Conservation (phyloP, 2,797 vertebrate genomes). For the Semaprochilodus insignis region DNA sequence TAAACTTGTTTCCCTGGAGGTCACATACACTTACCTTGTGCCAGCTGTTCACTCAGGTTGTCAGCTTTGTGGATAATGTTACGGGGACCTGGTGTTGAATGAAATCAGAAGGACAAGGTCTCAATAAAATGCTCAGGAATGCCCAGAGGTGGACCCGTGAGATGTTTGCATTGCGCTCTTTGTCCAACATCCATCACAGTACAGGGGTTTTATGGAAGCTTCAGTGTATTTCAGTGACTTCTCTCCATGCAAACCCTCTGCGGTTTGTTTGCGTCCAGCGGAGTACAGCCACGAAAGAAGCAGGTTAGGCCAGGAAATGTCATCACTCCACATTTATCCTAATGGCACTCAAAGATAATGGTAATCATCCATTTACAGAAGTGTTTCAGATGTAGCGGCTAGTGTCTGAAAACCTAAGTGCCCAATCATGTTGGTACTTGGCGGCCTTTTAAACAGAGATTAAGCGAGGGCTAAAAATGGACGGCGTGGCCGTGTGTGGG, state of each 20-base stretch:
- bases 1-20: slow-evolving; percentile 55
- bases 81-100: background rate
- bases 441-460: slow-evolving; percentile 33
- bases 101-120: slow-evolving; percentile 16
- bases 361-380: slow-evolving; percentile 41
- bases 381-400: slow-evolving; percentile 27
- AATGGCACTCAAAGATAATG: slow-evolving; percentile 23
- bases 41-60: slow-evolving; percentile 38
- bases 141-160: background rate
- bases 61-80: slow-evolving; percentile 47
- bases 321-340: slow-evolving; percentile 44
- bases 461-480: slow-evolving; percentile 48
- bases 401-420: slow-evolving; percentile 33
- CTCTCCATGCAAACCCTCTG: slow-evolving; percentile 4
- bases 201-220: background rate
- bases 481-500: slow-evolving; percentile 11
- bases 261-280: slow-evolving; percentile 35
- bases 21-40: slow-evolving; percentile 24
- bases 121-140: slow-evolving; percentile 38
- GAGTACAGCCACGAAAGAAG: slow-evolving; percentile 6
- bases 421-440: slow-evolving; percentile 15
- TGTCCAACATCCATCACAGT: background rate
- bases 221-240: background rate
- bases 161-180: slow-evolving; percentile 22
- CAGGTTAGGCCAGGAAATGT: slow-evolving; percentile 37